These are phyloP conservation scores for Falco peregrinus DNA, from an alignment of 2,797 vertebrate species.

Conservation along the genomic window DNA sequence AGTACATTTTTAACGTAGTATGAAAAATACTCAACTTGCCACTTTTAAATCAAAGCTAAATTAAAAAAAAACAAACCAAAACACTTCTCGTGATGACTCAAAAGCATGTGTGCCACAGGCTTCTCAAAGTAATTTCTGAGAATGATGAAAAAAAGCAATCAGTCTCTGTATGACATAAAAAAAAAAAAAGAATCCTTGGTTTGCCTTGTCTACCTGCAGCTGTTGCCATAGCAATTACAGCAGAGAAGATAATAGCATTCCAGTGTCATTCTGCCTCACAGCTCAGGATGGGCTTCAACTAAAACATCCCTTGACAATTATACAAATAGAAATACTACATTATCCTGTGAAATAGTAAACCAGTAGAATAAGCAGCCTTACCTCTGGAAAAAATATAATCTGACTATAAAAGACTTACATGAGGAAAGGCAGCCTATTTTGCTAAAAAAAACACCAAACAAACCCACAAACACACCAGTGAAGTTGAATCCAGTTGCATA, in stretches of 20 bases:
- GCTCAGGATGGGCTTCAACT: conserved; percentile 9
- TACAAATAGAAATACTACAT: not conserved
- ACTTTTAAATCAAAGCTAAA: not conserved
- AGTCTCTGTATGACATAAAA: not conserved
- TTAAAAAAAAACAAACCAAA: not conserved
- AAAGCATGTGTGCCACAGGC: not conserved
- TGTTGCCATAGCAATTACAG: conserved; percentile 67
- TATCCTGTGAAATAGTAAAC: not conserved
- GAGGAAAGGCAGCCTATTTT: not conserved
- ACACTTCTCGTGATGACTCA: not conserved
- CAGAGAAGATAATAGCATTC: conserved; percentile 37
- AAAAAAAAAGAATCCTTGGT: not conserved
- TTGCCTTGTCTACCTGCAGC: conserved; percentile 55
- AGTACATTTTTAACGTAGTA: not conserved
- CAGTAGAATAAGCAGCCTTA: not conserved
- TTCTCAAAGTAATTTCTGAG: not conserved
- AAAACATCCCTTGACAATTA: conserved; percentile 21
- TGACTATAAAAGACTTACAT: not conserved
- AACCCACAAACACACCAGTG: not conserved
- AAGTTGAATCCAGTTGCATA: conserved; percentile 38
- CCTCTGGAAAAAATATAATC: not conserved
- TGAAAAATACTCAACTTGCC: not conserved
- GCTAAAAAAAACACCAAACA: not conserved
- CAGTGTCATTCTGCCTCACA: conserved; percentile 1
- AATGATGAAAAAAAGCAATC: not conserved